Evolutionary conservation across 92 coral and sea anemone species (phyloP), one percentile per base, ranked within the genome.

Genomic region (Isaurus tuberculatus): DNA sequence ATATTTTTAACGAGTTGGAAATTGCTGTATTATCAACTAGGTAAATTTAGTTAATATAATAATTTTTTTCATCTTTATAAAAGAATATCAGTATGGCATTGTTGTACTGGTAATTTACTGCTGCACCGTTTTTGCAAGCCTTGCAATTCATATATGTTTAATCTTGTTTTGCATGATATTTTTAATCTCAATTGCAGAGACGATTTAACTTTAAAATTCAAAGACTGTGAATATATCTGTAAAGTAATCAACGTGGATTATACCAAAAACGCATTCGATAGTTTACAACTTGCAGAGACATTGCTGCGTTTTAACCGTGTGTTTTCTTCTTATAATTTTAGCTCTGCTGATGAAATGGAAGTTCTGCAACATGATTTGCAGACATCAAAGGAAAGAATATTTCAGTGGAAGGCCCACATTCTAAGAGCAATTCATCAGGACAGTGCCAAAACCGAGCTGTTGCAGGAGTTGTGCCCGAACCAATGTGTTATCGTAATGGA

Each of bases 321-420:
- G 51, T 44, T 44, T 44, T 16, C 11, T 8, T 44, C 51, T 44
- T 44, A 44, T 44, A 44, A 44, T 2, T 44, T 44, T 44, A 44
- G 51, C 51, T 44, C 51, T 6, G 51, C 51, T 44, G 51, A 44
- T 44, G 51, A 44, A 44, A 44, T 44, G 51, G 51, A 44, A 44
- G 51, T 44, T 44, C 51, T 44, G 51, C 51, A 44, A 44, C 51
- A 44, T 44, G 51, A 44, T 44, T 44, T 1, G 51, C 51, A 44
- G 51, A 44, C 51, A 44, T 44, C 9, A 44, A 44, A 44, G 51
- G 51, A 44, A 44, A 44, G 51, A 44, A 44, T 44, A 44, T 44
- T 44, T 44, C 79, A 73, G 53, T 40, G 79, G 79, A 73, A 73
- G 79, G 57, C 79, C 63, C 79, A 73, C 36, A 73, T 73, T 27